Conservation (phyloP, 1,140 invertebrate species). For the Drosophila insularis region DNA sequence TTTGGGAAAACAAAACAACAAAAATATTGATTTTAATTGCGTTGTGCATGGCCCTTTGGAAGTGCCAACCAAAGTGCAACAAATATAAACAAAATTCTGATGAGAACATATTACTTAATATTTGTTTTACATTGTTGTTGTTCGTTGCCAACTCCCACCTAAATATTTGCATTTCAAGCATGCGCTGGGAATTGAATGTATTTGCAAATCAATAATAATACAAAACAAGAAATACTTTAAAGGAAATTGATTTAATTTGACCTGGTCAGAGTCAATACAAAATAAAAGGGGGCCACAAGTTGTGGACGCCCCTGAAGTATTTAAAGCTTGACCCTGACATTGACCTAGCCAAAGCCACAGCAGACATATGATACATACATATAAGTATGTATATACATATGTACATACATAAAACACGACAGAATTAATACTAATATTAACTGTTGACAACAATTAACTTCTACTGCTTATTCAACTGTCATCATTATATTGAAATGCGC, state of each 20-base stretch:
- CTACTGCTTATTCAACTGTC: background rate
- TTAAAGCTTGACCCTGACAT: constrained; percentile 41
- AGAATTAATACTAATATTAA: background rate
- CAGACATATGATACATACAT: background rate
- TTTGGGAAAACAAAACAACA: constrained; percentile 16
- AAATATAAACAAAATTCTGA: constrained; percentile 28
- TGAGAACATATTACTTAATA: constrained; percentile 27
- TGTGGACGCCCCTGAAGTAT: constrained; percentile 24
- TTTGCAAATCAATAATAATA: background rate
- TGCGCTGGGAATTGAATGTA: constrained; percentile 6
- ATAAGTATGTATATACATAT: background rate
- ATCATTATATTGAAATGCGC: background rate
- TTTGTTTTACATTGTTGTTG: constrained; percentile 7
- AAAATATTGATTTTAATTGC: constrained; percentile 38
- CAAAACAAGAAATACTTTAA: background rate
- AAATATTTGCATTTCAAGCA: constrained; percentile 10
- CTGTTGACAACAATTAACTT: constrained; percentile 6
- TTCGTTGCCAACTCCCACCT: constrained; percentile 5
- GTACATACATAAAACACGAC: background rate
- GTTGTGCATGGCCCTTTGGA: constrained; percentile 27
- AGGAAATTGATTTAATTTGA: constrained; percentile 16
- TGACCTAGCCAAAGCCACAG: constrained; percentile 33
- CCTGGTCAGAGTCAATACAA: constrained; percentile 33
- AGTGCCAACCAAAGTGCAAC: constrained; percentile 14
- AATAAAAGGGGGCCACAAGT: background rate